Percentiles rank a stretch among this genome's conserved stretches.
These are phyloP conservation scores for Pteruthius melanotis DNA, from an alignment of 2,113 vertebrate species.

Conservation along the genomic window DNA sequence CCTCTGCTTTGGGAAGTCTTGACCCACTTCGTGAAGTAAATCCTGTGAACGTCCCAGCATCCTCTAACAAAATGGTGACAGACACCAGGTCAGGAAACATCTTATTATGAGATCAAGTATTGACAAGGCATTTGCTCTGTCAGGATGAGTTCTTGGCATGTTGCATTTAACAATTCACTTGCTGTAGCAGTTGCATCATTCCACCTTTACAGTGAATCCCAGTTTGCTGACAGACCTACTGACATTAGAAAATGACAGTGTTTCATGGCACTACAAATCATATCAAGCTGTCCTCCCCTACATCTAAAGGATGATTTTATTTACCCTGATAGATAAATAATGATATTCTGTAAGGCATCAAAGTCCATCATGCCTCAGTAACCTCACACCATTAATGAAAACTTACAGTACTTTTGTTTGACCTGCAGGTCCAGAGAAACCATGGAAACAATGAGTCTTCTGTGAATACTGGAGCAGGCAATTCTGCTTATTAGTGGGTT, in stretches of 20 bases:
- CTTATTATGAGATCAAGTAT: not conserved
- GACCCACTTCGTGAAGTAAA: not conserved
- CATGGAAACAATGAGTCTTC: not conserved
- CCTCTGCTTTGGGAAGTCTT: not conserved
- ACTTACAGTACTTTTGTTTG: not conserved
- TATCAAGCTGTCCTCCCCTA: not conserved
- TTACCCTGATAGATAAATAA: not conserved
- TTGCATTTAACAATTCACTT: not conserved
- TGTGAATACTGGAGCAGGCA: not conserved
- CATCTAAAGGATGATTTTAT: not conserved
- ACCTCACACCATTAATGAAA: not conserved
- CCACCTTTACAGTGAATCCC: not conserved
- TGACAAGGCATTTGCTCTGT: not conserved
- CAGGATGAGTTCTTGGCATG: not conserved
- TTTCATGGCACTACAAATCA: not conserved
- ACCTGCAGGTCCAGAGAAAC: not conserved
- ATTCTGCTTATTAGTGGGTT: not conserved
- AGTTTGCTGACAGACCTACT: not conserved
- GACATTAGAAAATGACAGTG: not conserved
- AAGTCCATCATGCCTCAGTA: not conserved
- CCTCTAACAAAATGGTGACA: not conserved
- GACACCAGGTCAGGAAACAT: not conserved
- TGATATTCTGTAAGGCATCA: not conserved
- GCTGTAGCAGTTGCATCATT: not conserved
- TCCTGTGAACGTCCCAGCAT: not conserved